Evolutionary conservation across 2,888 invertebrate genomes (phyloP), one percentile per base, ranked within the genome.

Genomic region (Crocallis elinguaria): DNA sequence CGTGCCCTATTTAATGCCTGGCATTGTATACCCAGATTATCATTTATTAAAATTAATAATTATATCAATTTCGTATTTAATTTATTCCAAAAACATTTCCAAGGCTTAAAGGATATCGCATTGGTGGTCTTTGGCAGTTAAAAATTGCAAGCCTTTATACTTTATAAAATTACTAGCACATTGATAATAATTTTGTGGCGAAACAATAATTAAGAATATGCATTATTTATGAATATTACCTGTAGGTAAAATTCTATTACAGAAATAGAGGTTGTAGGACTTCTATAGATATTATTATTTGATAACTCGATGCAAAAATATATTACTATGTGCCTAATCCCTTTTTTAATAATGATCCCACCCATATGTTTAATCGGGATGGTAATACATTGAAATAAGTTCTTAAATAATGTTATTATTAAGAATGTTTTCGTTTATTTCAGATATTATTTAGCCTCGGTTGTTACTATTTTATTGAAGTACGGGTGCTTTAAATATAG

Each of bases 351-450:
- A 5, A 37, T 23, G 13, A 11, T 35, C 19, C 19, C 19, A 11
- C 13, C 5, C n/a, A n/a, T 19, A 35, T 29, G 8, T 8, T 30
- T 37, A 30, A n/a, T n/a, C n/a, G n/a, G n/a, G n/a, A n/a, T 37
- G 17, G 29, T 30, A 13, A 36, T n/a, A n/a, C n/a, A n/a, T n/a
- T n/a, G n/a, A n/a, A n/a, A n/a, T n/a, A n/a, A n/a, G n/a, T n/a
- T n/a, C n/a, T n/a, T n/a, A n/a, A n/a, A n/a, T n/a, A n/a, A n/a
- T n/a, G 5, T 19, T 5, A 5, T 4, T 19, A 5, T 19, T 19
- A 19, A 19, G 19, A 5, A 19, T 19, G 19, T 25, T 49, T 29
- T n/a, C n/a, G 97, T 48, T 44, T 33, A 37, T 16, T 56, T 46
- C 13, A 39, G 27, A 13, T 52, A 44, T 35, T n/a, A 19, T 30